Evolutionary conservation across 2,888 invertebrate species (phyloP).

Genomic region (Acleris emargana): DNA sequence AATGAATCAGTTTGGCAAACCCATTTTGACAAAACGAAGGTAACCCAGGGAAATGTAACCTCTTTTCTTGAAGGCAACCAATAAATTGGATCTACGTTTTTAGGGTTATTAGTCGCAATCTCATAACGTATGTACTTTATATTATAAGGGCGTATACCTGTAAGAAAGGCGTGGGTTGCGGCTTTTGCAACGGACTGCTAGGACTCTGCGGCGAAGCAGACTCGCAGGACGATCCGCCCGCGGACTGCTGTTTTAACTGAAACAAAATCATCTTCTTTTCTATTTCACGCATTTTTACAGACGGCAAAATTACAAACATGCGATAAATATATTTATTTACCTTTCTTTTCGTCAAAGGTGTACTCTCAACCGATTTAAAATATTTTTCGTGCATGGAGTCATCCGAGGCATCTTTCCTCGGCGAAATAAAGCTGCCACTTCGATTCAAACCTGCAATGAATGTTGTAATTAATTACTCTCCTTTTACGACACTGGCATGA

Average conservation of each 20-base stretch:
- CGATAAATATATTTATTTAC: slow-evolving; percentile 47
- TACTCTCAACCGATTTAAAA: slow-evolving; percentile 88
- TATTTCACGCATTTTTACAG: not conserved
- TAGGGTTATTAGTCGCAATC: no score
- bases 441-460: slow-evolving; percentile 69
- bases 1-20: no score
- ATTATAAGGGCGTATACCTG: slow-evolving; percentile 55
- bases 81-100: no score
- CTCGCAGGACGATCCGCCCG: slow-evolving; percentile 82
- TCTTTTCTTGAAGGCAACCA: no score
- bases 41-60: no score
- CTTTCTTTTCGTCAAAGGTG: slow-evolving; percentile 85
- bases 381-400: slow-evolving; percentile 93
- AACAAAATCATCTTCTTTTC: slow-evolving; percentile 42
- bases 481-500: not conserved
- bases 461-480: not conserved
- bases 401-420: slow-evolving; percentile 86
- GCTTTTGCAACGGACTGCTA: slow-evolving; percentile 82
- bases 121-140: no score
- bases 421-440: slow-evolving; percentile 83
- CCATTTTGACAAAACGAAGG: no score
- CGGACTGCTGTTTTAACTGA: slow-evolving; percentile 76
- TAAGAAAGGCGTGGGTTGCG: slow-evolving; percentile 72
- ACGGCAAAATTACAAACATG: no score
- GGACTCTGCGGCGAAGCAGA: slow-evolving; percentile 85